Percentiles rank a stretch among this genome's conserved stretches.
phyloP scores from a whole-genome alignment of 2,888 invertebrate species.

The Drosophila formosana region DNA sequence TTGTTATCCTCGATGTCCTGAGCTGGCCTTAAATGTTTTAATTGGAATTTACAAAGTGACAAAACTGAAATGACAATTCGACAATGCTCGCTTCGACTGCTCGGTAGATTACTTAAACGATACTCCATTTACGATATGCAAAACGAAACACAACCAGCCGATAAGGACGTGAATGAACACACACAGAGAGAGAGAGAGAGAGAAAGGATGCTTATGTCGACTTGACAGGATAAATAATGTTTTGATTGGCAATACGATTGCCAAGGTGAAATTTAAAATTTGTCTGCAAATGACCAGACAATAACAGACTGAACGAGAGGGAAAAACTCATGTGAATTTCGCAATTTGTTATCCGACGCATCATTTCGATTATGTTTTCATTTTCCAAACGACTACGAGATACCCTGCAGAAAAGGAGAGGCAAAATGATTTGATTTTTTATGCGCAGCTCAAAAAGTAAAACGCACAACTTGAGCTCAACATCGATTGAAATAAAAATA shows the following conservation, averaged over 20 bases:
- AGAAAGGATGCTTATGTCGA: conserved; percentile 5
- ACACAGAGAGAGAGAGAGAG: neutral
- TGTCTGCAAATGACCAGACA: conserved; percentile 9
- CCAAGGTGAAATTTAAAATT: conserved; percentile 8
- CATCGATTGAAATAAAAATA: no score
- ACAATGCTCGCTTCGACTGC: conserved; percentile 10
- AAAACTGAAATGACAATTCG: conserved; percentile 28
- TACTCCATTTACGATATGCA: conserved; percentile 10
- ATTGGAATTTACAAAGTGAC: conserved; percentile 34
- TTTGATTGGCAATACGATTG: conserved; percentile 23
- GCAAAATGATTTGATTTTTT: neutral
- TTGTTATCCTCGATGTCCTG: conserved; percentile 2
- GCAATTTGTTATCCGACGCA: conserved; percentile 2
- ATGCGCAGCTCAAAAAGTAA: no score
- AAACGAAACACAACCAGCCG: neutral
- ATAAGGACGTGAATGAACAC: neutral
- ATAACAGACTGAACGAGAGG: neutral
- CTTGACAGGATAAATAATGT: conserved; percentile 27
- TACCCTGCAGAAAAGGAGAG: neutral
- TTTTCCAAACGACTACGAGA: neutral
- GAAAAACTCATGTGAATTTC: conserved; percentile 2
- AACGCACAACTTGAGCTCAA: no score
- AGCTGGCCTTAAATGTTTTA: conserved; percentile 29
- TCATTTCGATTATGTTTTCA: conserved; percentile 8
- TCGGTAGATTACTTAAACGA: conserved; percentile 14